Percentiles rank a stretch among this genome's conserved stretches.
Evolutionary conservation across 2,797 vertebrate species (phyloP).

Genomic region (Oryzias dopingdopingensis): DNA sequence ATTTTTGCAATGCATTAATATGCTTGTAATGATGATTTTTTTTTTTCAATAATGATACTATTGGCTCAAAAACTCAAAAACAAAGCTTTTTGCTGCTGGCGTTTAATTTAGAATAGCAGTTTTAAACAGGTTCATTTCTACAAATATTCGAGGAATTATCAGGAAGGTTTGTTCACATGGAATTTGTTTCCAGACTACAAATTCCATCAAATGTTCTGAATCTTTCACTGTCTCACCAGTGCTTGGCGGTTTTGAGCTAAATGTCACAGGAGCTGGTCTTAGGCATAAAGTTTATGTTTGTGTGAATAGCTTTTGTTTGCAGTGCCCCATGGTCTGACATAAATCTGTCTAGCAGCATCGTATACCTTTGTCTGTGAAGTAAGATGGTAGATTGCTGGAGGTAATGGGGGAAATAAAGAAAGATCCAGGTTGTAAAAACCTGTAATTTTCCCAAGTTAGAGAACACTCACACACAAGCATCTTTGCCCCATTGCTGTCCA

Average conservation of each 20-base stretch:
- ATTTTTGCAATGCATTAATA: too few relatives aligned
- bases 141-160: background rate
- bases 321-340: slow-evolving; percentile 17
- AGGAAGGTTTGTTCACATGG: background rate
- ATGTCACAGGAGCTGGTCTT: slow-evolving; percentile 1
- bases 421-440: slow-evolving; percentile 21
- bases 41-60: too few relatives aligned
- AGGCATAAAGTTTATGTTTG: slow-evolving; percentile 7
- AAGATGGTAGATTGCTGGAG: background rate
- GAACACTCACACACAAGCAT: slow-evolving; percentile 7
- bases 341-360: background rate
- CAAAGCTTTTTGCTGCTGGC: too few relatives aligned
- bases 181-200: background rate
- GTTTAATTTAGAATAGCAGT: too few relatives aligned
- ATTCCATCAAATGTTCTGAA: background rate
- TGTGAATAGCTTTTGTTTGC: slow-evolving; percentile 20
- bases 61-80: too few relatives aligned
- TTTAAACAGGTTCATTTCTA: background rate
- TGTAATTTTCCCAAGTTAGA: slow-evolving; percentile 8
- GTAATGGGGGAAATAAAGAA: slow-evolving; percentile 2
- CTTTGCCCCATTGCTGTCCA: slow-evolving; percentile 17
- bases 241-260: background rate
- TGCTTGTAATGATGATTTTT: too few relatives aligned
- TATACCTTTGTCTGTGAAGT: slow-evolving; percentile 7
- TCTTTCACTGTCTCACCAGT: background rate